Conservation (phyloP, 2,113 vertebrate genomes). For the Pollachius pollachius region DNA sequence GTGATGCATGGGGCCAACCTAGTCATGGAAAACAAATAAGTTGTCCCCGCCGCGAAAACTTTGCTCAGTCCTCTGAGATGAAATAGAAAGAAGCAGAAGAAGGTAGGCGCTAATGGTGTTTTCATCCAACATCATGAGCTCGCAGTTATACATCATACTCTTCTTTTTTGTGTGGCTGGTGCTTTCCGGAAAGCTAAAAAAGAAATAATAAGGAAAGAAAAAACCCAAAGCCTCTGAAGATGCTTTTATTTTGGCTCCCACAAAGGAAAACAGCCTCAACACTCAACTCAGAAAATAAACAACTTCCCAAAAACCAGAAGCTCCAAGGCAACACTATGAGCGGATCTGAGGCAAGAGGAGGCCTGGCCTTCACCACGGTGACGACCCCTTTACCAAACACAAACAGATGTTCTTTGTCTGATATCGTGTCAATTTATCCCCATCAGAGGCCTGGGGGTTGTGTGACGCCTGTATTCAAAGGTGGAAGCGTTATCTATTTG, state of each 20-base stretch:
- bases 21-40: slow-evolving; percentile 64
- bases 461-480: slow-evolving; percentile 58
- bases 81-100: slow-evolving; percentile 41
- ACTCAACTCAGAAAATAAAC: too few species aligned
- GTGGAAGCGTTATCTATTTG: slow-evolving; percentile 58
- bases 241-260: slow-evolving; percentile 46
- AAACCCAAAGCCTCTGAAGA: slow-evolving; percentile 30
- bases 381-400: slow-evolving; percentile 47
- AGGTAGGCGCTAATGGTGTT: slow-evolving; percentile 19
- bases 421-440: slow-evolving; percentile 62
- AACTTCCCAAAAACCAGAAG: too few species aligned
- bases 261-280: slow-evolving; percentile 37
- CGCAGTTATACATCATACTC: slow-evolving; percentile 25
- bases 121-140: slow-evolving; percentile 49
- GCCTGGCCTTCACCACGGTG: slow-evolving; percentile 21
- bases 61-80: slow-evolving; percentile 29
- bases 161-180: not conserved
- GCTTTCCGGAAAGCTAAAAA: slow-evolving; percentile 26
- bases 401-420: slow-evolving; percentile 57
- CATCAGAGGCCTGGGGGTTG: slow-evolving; percentile 52
- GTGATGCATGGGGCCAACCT: slow-evolving; percentile 51
- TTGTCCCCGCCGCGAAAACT: slow-evolving; percentile 46
- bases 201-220: slow-evolving; percentile 38
- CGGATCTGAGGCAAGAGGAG: too few species aligned
- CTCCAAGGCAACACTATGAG: too few species aligned